These are phyloP conservation scores for Hystrix brachyura DNA, from an alignment of 2,113 vertebrate genomes.

Conservation along the genomic window DNA sequence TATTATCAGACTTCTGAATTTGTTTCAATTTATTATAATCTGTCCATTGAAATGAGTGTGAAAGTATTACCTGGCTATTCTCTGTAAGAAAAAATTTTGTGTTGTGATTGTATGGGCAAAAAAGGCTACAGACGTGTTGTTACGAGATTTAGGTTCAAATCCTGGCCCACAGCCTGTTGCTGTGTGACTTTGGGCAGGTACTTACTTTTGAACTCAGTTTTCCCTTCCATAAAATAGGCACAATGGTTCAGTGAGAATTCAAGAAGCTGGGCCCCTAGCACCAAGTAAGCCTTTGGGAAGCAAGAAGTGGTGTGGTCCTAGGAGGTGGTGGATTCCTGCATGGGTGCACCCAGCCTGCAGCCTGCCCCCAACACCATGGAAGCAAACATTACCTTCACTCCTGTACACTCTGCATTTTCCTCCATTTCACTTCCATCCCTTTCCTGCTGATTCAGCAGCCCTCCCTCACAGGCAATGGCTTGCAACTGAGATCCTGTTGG, in stretches of 20 bases:
- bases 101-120: neutral
- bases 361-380: neutral
- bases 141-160: neutral
- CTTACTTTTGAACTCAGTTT: neutral
- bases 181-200: neutral
- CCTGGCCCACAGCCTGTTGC: neutral
- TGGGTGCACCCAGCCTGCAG: neutral
- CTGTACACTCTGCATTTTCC: neutral
- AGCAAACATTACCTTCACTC: neutral
- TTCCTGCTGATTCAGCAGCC: conserved; percentile 54
- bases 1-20: neutral
- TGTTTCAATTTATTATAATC: neutral
- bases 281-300: neutral
- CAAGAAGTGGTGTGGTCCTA: rapidly evolving
- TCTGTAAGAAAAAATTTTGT: neutral
- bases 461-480: neutral
- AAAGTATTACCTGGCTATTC: neutral
- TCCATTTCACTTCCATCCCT: neutral
- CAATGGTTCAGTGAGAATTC: neutral
- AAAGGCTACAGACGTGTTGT: neutral
- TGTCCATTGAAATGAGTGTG: neutral
- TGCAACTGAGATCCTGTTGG: neutral
- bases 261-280: neutral
- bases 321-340: neutral
- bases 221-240: neutral